Evolutionary conservation across 2,888 invertebrate genomes (phyloP).

Genomic region (Microplitis deprimator): DNA sequence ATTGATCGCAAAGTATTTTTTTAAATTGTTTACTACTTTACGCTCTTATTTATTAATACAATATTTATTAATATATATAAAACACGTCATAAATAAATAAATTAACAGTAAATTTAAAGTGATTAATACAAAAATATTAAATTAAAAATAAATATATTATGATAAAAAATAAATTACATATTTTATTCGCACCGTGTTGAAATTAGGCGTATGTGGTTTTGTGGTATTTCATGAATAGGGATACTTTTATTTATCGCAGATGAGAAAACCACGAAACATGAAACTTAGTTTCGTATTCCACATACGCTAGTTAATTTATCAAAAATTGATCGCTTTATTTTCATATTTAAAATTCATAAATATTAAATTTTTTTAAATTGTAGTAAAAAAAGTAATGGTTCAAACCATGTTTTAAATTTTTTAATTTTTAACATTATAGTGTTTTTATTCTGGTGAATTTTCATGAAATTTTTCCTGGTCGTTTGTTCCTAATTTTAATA

Average conservation of each 20-base stretch:
- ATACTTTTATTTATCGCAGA: slow-evolving; percentile 27
- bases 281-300: slow-evolving; percentile 45
- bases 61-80: background rate
- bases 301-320: slow-evolving; percentile 41
- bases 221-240: slow-evolving; percentile 16
- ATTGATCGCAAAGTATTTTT: too few relatives aligned
- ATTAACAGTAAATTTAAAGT: background rate
- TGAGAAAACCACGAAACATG: slow-evolving; percentile 42
- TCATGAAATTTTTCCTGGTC: too few relatives aligned
- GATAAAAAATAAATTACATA: slow-evolving; percentile 22
- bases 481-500: too few relatives aligned
- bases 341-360: slow-evolving; percentile 34
- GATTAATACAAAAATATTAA: slow-evolving; percentile 17
- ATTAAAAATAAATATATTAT: slow-evolving; percentile 5
- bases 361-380: background rate
- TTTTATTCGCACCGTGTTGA: slow-evolving; percentile 3
- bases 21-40: too few relatives aligned
- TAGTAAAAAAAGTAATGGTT: too few relatives aligned
- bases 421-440: too few relatives aligned
- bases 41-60: too few relatives aligned
- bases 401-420: too few relatives aligned
- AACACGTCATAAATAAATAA: background rate
- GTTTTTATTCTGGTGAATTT: too few relatives aligned
- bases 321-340: slow-evolving; percentile 48
- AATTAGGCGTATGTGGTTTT: slow-evolving; percentile 15